Conservation (phyloP, 2,797 vertebrate species). For the Mus caroli region DNA sequence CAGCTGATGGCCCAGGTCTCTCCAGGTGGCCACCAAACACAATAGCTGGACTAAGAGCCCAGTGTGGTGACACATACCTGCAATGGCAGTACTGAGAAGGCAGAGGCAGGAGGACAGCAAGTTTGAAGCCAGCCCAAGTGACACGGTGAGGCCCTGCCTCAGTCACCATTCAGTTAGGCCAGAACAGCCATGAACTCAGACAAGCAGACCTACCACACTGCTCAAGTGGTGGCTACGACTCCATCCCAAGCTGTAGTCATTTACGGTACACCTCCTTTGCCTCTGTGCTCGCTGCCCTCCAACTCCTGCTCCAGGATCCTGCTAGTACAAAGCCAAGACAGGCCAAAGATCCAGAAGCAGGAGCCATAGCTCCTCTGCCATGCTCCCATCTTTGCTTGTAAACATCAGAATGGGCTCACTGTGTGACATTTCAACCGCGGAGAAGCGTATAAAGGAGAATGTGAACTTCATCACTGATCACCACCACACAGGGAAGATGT, state of each 20-base stretch:
- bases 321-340: background rate
- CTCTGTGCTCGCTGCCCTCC: background rate
- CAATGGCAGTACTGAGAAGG: background rate
- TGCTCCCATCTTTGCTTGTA: background rate
- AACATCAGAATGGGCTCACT: background rate
- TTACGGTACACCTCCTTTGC: background rate
- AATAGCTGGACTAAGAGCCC: background rate
- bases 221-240: background rate
- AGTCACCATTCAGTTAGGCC: background rate
- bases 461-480: background rate
- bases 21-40: background rate
- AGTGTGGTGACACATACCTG: background rate
- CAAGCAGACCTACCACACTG: slow-evolving; percentile 54
- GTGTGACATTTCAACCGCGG: background rate
- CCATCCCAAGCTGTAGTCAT: background rate
- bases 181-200: slow-evolving; percentile 42
- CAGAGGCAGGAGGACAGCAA: background rate
- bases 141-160: background rate
- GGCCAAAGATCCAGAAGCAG: background rate
- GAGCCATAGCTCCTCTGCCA: background rate
- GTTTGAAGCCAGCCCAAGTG: too few species aligned
- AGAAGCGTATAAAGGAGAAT: background rate
- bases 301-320: background rate
- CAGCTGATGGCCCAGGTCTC: background rate
- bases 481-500: background rate